Evolutionary conservation across 2,888 invertebrate genomes (phyloP), one percentile per base, ranked within the genome.

Genomic region (Apotomis capreana): DNA sequence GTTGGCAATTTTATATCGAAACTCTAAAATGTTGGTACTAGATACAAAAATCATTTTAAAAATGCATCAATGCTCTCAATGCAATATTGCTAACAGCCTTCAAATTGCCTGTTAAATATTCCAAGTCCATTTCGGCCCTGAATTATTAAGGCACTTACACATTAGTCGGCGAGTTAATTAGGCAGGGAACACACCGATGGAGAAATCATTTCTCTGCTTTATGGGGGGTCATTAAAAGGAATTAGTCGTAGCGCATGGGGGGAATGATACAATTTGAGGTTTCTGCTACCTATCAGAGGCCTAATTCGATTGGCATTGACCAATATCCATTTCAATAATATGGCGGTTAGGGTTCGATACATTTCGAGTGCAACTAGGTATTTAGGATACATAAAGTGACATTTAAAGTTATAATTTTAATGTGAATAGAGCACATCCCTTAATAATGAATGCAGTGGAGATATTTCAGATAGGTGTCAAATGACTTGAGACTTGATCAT

Each of bases 131-230:
- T 55, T 37, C 62, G 44, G 57, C 5, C 62, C 62, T 69, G 62
- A 62, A 57, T 63, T 58, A 63, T 69, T 55, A 58, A 49, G 69
- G 57, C 49, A 62, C 61, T 68, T 62, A 57, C 69, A 58, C 69
- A 69, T 69, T 63, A 69, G 61, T 55, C 62, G 51, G 69, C 26
- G 61, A 15, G 49, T 63, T 69, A 69, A 69, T 69, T 69, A 69
- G 69, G 69, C 63, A 62, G 10, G 62, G 57, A 63, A 15, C 57
- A 68, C 59, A 51, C 15, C 62, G 51, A 26, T 69, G 69, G 55
- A 63, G 57, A 51, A 69, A 69, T 69, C 57, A 69, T 69, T 62
- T 55, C 46, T 3, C 49, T 61, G 62, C 61, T 62, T 61, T 62
- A 49, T 36, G 55, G 13, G 54, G 15, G n/a, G 62, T 63, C 57